Base-by-base conservation (phyloP, 2,113 vertebrate genomes). In the Hystrix brachyura region DNA sequence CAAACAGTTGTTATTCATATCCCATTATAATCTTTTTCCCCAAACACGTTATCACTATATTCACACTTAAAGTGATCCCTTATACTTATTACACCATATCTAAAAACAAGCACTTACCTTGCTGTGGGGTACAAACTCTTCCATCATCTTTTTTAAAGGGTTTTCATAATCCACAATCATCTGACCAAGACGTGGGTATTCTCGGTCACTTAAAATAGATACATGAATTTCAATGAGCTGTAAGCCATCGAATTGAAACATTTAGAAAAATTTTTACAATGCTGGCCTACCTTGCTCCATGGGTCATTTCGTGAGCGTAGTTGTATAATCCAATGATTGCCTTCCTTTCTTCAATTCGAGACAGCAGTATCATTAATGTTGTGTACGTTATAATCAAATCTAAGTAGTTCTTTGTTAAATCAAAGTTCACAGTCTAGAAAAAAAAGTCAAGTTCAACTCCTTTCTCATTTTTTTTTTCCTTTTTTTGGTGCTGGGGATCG, bases 161-260 rank as follows among this genome's bases (percentile, higher is more conserved):
- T 99, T 99, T 98, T 99, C 99, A 98, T 99, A 99, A 98, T 99
- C 99, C 97, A 99, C 99, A 96, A 99, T 99, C 99, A 99, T 99
- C 98, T 99, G 99, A 96, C 99, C 99, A 98, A 99, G 98, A 96
- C 99, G 98, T 95, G 99, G 99, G 95, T 99, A 99, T 97, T 99
- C 99, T 97, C 99, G 98, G 98, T 99, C 99, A 98, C 99, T 99
- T 94, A 84, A 97, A 98, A 98, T 13, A 97, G 51, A 98, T 11
- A 94, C 17, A 96, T 19, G 46, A 95, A 92, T 96, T 88, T 96
- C 67, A 94, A 15, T 95, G 34, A 97, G 29, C 51, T 83, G 29
- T 64, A 92, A 94, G 29, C 2, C 34, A 97, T 59, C 34, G 93
- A 79, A 87, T 0, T 62, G 2, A 89, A 59, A 92, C 91, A 53